Conservation (phyloP, 1,140 invertebrate species). For the Pseudomyrmex sp. region DNA sequence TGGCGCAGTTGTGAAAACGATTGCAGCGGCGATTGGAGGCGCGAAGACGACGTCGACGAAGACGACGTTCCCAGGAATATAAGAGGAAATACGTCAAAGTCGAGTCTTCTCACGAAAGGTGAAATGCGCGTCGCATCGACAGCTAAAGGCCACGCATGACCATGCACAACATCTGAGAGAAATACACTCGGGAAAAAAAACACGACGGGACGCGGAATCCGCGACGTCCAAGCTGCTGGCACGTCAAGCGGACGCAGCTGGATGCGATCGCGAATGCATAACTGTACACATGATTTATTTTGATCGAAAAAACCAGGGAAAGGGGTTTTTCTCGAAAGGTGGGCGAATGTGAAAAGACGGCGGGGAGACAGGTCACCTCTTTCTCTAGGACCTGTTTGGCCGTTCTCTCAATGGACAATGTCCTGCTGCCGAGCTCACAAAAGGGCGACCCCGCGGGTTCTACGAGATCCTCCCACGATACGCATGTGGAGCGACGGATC, state of each 20-base stretch:
- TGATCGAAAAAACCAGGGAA: slow-evolving; percentile 83
- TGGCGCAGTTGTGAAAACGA: slow-evolving; percentile 48
- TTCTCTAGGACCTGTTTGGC: slow-evolving; percentile 82
- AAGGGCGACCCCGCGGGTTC: slow-evolving; percentile 65
- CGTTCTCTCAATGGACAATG: slow-evolving; percentile 84
- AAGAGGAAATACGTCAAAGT: slow-evolving; percentile 6
- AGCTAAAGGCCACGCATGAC: slow-evolving; percentile 54
- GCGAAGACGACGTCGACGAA: slow-evolving; percentile 13
- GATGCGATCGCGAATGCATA: slow-evolving; percentile 65
- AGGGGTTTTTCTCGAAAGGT: slow-evolving; percentile 79
- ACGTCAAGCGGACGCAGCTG: slow-evolving; percentile 55
- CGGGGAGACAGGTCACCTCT: slow-evolving; percentile 82
- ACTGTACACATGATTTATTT: slow-evolving; percentile 84
- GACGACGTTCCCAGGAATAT: slow-evolving; percentile 57
- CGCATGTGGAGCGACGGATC: slow-evolving; percentile 80
- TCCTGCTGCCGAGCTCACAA: slow-evolving; percentile 80
- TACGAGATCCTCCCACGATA: slow-evolving; percentile 85
- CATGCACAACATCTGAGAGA: slow-evolving; percentile 17
- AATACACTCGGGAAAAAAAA: slow-evolving; percentile 13
- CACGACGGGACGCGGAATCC: slow-evolving; percentile 22
- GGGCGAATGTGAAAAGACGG: slow-evolving; percentile 70
- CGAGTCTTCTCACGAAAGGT: slow-evolving; percentile 64
- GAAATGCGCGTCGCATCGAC: slow-evolving; percentile 47
- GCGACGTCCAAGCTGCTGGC: slow-evolving; percentile 37
- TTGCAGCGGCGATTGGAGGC: slow-evolving; percentile 51